These are phyloP conservation scores for Pygathrix nemaeus DNA, from an alignment of 2,113 vertebrate genomes.

Conservation along the genomic window DNA sequence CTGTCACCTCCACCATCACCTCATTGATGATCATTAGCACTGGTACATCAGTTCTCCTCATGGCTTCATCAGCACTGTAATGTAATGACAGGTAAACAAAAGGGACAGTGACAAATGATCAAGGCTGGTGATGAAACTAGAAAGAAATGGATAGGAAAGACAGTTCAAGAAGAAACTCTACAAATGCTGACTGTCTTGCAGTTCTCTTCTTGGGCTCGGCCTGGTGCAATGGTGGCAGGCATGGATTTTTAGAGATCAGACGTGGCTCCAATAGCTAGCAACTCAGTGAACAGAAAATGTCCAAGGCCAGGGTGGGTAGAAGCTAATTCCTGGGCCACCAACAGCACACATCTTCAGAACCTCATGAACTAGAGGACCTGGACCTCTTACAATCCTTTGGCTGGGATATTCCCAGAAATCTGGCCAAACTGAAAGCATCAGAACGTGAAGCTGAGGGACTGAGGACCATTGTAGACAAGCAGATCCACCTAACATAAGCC, in stretches of 20 bases:
- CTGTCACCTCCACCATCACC: background rate
- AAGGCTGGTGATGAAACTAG: background rate
- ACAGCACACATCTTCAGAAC: background rate
- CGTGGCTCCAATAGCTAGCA: background rate
- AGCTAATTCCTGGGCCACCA: background rate
- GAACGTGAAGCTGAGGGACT: background rate
- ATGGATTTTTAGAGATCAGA: background rate
- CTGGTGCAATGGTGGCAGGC: background rate
- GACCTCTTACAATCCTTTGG: background rate
- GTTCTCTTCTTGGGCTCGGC: background rate
- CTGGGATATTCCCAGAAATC: background rate
- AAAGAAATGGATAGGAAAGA: background rate
- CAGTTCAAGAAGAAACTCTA: background rate
- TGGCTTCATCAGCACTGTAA: background rate
- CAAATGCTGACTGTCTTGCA: background rate
- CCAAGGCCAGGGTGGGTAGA: background rate
- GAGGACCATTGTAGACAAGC: background rate
- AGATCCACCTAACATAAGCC: background rate
- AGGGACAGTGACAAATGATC: background rate
- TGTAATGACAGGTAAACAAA: constrained; percentile 25
- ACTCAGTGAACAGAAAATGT: background rate
- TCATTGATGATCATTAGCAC: background rate
- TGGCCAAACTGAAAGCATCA: background rate
- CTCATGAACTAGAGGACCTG: background rate
- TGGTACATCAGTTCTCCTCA: background rate